These are phyloP conservation scores for Drosophila meridiana DNA, from an alignment of 2,888 invertebrate genomes.

Conservation along the genomic window DNA sequence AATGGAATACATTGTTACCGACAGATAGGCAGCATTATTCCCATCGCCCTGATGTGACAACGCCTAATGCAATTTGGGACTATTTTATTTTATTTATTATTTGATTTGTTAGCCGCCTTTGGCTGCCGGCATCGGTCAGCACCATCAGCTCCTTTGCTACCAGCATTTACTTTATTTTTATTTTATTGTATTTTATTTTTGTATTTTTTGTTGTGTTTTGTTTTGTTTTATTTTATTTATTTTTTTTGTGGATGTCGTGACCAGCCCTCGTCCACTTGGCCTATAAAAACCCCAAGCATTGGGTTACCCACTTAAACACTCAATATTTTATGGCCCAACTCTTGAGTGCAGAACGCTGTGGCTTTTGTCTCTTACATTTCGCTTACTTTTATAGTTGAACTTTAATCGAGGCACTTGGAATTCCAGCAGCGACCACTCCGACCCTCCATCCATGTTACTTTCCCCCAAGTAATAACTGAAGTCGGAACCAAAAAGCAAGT, in stretches of 20 bases:
- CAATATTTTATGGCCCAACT: slow-evolving; percentile 69
- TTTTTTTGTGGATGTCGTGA: slow-evolving; percentile 47
- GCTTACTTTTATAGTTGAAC: slow-evolving; percentile 56
- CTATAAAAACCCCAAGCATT: slow-evolving; percentile 54
- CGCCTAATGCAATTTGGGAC: slow-evolving; percentile 65
- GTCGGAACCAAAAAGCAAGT: slow-evolving; percentile 8
- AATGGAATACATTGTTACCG: slow-evolving; percentile 69
- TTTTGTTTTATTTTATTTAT: slow-evolving; percentile 1
- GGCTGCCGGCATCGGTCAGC: slow-evolving; percentile 20
- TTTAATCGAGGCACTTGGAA: slow-evolving; percentile 46
- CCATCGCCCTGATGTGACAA: slow-evolving; percentile 40
- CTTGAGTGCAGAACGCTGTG: slow-evolving; percentile 64
- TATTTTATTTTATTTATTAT: slow-evolving; percentile 72
- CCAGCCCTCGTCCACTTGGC: slow-evolving; percentile 54
- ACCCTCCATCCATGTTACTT: neutral
- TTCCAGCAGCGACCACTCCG: slow-evolving; percentile 17
- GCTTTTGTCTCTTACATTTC: slow-evolving; percentile 64
- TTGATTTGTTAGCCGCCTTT: slow-evolving; percentile 61
- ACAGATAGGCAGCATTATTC: slow-evolving; percentile 62
- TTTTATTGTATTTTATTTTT: slow-evolving; percentile 28
- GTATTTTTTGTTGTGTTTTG: slow-evolving; percentile 16
- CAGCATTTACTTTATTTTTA: slow-evolving; percentile 37
- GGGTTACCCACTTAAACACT: slow-evolving; percentile 64
- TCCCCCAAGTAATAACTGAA: neutral
- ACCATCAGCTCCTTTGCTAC: neutral